Evolutionary conservation across 2,888 invertebrate genomes (phyloP).

Genomic region (Chesias legatella): DNA sequence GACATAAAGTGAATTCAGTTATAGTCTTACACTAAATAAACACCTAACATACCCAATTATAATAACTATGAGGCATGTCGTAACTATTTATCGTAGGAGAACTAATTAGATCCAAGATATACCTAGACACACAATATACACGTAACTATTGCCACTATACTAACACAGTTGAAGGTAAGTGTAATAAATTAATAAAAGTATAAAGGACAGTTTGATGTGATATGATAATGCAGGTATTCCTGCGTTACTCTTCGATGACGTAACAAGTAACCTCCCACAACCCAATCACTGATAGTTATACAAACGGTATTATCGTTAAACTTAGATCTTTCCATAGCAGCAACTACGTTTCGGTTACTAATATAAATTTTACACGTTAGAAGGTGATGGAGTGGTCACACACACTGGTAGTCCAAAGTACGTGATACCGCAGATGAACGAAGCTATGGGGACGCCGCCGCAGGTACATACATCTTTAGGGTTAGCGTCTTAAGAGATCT

Average conservation of each 20-base stretch:
- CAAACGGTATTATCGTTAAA: too few species aligned
- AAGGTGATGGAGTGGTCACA: conserved; percentile 66
- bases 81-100: background rate
- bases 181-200: too few species aligned
- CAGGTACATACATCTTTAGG: too few species aligned
- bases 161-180: too few species aligned
- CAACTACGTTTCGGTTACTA: too few species aligned
- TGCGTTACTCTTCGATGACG: too few species aligned
- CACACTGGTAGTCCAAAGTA: conserved; percentile 65
- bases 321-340: too few species aligned
- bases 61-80: background rate
- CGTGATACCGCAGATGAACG: conserved; percentile 60
- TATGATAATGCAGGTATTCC: too few species aligned
- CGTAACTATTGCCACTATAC: conserved; percentile 1
- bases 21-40: conserved; percentile 65
- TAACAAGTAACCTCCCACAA: too few species aligned
- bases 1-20: conserved; percentile 37
- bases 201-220: too few species aligned
- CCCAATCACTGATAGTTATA: too few species aligned
- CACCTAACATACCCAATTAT: conserved; percentile 12
- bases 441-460: conserved; percentile 53
- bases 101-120: conserved; percentile 4
- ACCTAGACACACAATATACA: conserved; percentile 2
- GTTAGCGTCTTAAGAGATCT: too few species aligned
- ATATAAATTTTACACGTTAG: conserved; percentile 35